Conservation (phyloP, 2,888 invertebrate genomes). For the Lycocerus yunnanus region DNA sequence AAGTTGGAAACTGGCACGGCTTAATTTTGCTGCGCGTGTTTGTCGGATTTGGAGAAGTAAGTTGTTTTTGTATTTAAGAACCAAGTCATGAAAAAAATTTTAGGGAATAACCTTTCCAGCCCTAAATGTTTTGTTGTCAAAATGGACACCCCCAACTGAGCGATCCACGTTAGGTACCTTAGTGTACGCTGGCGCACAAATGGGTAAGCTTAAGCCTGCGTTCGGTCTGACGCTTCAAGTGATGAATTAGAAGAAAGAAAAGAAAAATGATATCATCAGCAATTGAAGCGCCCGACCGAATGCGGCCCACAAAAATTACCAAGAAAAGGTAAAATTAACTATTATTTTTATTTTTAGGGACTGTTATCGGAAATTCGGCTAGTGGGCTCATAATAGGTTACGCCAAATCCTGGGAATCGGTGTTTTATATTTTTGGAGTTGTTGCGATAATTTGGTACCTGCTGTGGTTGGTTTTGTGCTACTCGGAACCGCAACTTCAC, state of each 20-base stretch:
- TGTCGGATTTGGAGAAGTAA: conserved; percentile 25
- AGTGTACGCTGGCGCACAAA: conserved; percentile 78
- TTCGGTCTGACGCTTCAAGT: not conserved
- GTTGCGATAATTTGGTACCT: conserved; percentile 72
- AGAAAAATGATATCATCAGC: too few relatives aligned
- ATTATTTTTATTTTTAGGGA: not conserved
- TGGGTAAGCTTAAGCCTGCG: conserved; percentile 48
- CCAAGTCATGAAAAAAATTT: conserved; percentile 41
- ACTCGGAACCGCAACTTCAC: conserved; percentile 68
- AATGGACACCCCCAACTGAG: conserved; percentile 81
- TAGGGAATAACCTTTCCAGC: conserved; percentile 71
- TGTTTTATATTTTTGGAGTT: conserved; percentile 80
- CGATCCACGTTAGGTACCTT: conserved; percentile 77
- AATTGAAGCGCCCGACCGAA: too few relatives aligned
- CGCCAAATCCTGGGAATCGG: conserved; percentile 71
- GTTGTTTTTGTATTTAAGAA: not conserved
- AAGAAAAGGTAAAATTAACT: not conserved
- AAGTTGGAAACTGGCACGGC: conserved; percentile 3
- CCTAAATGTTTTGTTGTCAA: conserved; percentile 76
- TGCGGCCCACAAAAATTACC: too few relatives aligned
- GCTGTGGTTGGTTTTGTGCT: conserved; percentile 54
- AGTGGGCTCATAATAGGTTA: conserved; percentile 71
- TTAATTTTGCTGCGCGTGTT: conserved; percentile 10
- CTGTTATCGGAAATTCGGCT: conserved; percentile 58
- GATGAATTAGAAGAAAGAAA: too few relatives aligned